Evolutionary conservation across 2,113 vertebrate genomes (phyloP).

Genomic region (Alectura lathami): DNA sequence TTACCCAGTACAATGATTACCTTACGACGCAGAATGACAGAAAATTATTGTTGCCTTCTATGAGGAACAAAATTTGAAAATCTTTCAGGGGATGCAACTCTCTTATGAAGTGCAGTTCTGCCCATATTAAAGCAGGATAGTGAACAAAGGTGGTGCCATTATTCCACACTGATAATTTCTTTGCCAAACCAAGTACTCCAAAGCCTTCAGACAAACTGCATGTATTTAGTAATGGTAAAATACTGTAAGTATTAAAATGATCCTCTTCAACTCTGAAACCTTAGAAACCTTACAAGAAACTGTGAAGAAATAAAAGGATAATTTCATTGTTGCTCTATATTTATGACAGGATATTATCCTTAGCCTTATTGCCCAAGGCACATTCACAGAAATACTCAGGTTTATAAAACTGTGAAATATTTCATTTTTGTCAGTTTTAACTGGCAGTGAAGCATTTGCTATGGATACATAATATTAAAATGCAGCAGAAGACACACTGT

Average conservation of each 20-base stretch:
- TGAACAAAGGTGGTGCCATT: background rate
- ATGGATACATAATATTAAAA: background rate
- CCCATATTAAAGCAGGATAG: background rate
- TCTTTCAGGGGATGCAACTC: background rate
- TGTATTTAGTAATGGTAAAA: background rate
- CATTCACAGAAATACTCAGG: background rate
- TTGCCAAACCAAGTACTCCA: background rate
- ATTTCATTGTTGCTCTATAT: background rate
- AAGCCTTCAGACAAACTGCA: background rate
- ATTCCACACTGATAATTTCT: background rate
- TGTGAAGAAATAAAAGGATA: background rate
- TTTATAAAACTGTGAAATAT: background rate
- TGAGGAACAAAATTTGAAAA: background rate
- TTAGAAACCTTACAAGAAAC: background rate
- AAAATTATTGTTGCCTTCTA: background rate
- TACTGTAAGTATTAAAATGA: background rate
- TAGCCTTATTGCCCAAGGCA: background rate
- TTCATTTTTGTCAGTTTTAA: background rate
- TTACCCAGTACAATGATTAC: background rate
- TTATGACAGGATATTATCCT: background rate
- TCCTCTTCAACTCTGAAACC: background rate
- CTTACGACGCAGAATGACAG: background rate
- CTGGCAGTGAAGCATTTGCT: background rate
- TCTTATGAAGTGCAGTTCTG: background rate
- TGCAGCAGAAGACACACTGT: background rate